Percentiles rank a stretch among this genome's conserved stretches.
Conservation (phyloP, 2,797 vertebrate species). For the Neosilurus hyrtlii region DNA sequence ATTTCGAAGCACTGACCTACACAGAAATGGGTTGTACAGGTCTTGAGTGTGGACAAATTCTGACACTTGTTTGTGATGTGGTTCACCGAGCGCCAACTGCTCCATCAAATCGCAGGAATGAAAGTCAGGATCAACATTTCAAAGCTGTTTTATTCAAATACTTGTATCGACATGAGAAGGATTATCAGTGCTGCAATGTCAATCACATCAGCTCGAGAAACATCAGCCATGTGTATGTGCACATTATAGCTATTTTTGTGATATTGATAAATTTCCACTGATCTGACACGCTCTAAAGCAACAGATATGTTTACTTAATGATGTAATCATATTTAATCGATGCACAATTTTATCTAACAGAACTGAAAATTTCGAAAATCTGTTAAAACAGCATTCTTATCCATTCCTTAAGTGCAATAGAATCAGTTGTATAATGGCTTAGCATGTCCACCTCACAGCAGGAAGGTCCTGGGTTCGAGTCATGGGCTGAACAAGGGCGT, state of each 20-base stretch:
- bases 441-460: no score
- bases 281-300: background rate
- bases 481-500: no score
- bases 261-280: background rate
- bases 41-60: slow-evolving; percentile 73
- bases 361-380: background rate
- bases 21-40: slow-evolving; percentile 71
- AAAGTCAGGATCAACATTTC: slow-evolving; percentile 21
- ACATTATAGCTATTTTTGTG: background rate
- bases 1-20: slow-evolving; percentile 79
- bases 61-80: slow-evolving; percentile 72
- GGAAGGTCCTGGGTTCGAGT: no score
- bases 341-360: background rate
- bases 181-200: background rate
- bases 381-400: background rate
- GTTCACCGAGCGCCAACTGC: slow-evolving; percentile 59
- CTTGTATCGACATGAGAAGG: background rate
- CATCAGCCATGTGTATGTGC: background rate
- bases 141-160: slow-evolving; percentile 19
- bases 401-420: background rate
- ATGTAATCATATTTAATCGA: background rate
- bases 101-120: slow-evolving; percentile 29
- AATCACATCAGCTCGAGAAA: background rate
- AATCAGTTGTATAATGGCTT: no score
- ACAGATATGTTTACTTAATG: background rate